Base-by-base conservation (phyloP, 2,113 vertebrate genomes). In the Oncorhynchus keta region DNA sequence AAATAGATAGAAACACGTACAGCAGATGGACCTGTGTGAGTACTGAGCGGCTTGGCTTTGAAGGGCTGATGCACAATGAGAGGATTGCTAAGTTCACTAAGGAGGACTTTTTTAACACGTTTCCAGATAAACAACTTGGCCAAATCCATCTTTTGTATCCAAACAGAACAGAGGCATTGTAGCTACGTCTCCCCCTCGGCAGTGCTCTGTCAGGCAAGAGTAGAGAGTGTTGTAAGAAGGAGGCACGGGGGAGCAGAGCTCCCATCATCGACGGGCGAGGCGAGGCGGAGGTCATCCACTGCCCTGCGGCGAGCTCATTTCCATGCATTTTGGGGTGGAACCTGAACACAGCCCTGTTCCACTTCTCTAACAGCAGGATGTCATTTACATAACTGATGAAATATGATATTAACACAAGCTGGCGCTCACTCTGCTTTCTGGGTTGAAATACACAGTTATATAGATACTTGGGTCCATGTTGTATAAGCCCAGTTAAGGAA, bases 351-450 rank as follows among this genome's bases (percentile, higher is more conserved):
- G 81, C 83, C 83, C 83, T 32, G 83, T 80, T 81, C 74, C 73
- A 70, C 73, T 55, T 67, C 76, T 39, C 71, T 75, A 79, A 76
- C 83, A 85, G 83, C 76, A 79, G 79, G 81, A 81, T 62, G 28
- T 70, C 57, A 82, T 86, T 88, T 86, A 82, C 87, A 88, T 85
- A 85, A 86, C 84, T 88, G 81, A 88, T 88, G 79, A 88, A 86
- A 83, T 85, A 81, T 86, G 83, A 85, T 86, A 88, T 86, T 86
- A 86, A 88, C 79, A 75, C 83, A 86, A 76, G 77, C 83, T 81
- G 39, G 9, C 39, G 39, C 39, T 45, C 72, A 77, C 72, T 71
- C 80, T 81, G 75, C 75, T 72, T 80, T 82, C 70, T 22, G 3
- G 59, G n/a, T n/a, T 62, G n/a, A 5, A 62, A 62, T 22, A 62